Percentiles rank a stretch among this genome's conserved stretches.
These are phyloP conservation scores for Seira sanloemensis DNA, from an alignment of 2,888 invertebrate species.

Conservation along the genomic window DNA sequence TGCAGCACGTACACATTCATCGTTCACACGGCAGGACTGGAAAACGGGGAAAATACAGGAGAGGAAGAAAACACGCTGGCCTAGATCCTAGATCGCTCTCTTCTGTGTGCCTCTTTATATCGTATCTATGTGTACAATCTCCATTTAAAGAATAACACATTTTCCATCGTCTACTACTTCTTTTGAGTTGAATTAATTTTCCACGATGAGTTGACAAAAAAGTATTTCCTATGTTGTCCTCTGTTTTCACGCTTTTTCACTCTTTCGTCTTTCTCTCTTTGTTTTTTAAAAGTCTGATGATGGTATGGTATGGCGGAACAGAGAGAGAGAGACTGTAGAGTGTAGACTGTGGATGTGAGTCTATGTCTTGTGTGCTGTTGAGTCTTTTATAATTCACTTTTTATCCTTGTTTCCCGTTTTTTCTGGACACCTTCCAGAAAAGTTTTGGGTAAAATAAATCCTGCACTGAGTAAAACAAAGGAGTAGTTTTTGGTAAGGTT, in stretches of 20 bases:
- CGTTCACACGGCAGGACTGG: not conserved
- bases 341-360: constrained; percentile 1
- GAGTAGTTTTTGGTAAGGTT: constrained; percentile 26
- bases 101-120: not conserved
- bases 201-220: constrained; percentile 35
- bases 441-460: constrained; percentile 57
- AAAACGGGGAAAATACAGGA: not conserved
- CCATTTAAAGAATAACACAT: not conserved
- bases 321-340: not conserved
- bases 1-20: constrained; percentile 19
- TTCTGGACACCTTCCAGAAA: constrained; percentile 59
- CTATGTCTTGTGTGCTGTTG: not conserved
- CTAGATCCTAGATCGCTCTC: not conserved
- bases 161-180: constrained; percentile 21
- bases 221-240: constrained; percentile 32
- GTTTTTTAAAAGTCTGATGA: not conserved
- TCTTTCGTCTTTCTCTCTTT: not conserved
- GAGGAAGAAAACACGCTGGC: not conserved
- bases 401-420: constrained; percentile 39
- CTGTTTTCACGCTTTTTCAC: constrained; percentile 36
- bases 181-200: constrained; percentile 53
- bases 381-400: constrained; percentile 54
- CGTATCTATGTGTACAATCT: not conserved
- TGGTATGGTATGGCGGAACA: not conserved
- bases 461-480: constrained; percentile 55